phyloP scores from a whole-genome alignment of 2,888 invertebrate species.

The Trichopoda pennipes region DNA sequence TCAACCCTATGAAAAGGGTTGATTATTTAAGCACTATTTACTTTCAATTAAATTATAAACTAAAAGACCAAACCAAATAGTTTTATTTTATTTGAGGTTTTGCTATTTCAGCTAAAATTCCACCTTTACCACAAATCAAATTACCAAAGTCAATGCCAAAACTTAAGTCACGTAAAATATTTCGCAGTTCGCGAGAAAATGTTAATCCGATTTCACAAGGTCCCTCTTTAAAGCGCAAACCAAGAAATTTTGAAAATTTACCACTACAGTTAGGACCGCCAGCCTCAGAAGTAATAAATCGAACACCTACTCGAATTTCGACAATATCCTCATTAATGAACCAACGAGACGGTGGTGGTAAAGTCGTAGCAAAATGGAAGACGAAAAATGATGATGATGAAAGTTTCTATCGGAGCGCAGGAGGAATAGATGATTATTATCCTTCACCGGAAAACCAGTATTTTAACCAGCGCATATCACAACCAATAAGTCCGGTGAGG shows the following conservation, averaged over 20 bases:
- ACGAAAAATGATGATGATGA: conserved; percentile 42
- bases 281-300: conserved; percentile 76
- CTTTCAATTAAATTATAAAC: conserved; percentile 50
- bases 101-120: conserved; percentile 74
- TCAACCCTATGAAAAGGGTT: conserved; percentile 51
- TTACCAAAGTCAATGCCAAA: conserved; percentile 79
- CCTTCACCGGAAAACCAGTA: conserved; percentile 69
- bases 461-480: conserved; percentile 58
- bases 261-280: conserved; percentile 22
- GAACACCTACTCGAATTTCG: conserved; percentile 78
- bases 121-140: conserved; percentile 74
- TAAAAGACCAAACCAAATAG: not conserved
- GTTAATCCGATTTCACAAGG: conserved; percentile 49
- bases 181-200: conserved; percentile 75
- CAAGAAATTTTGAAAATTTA: conserved; percentile 25
- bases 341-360: conserved; percentile 48
- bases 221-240: conserved; percentile 39
- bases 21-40: conserved; percentile 35
- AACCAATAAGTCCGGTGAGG: conserved; percentile 72
- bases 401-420: conserved; percentile 74
- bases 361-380: conserved; percentile 20
- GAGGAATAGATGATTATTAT: conserved; percentile 76
- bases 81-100: conserved; percentile 26
- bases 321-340: conserved; percentile 79
- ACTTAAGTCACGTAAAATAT: conserved; percentile 77